These are phyloP conservation scores for Pollenia amentaria DNA, from an alignment of 2,888 invertebrate species.

Conservation along the genomic window DNA sequence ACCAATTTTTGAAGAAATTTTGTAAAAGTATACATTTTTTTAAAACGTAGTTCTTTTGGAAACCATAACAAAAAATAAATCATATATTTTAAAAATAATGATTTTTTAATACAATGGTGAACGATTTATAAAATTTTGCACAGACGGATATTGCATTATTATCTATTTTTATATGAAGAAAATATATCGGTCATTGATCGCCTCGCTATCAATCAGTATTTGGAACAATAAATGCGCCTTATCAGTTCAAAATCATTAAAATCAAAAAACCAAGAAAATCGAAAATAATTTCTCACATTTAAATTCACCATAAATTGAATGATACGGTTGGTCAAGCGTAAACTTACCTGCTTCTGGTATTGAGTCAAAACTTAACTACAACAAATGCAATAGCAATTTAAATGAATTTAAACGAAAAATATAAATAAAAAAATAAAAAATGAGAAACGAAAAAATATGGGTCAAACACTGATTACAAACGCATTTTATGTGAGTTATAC, in stretches of 20 bases:
- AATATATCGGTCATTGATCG: no score
- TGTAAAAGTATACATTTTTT: no score
- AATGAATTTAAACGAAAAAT: slow-evolving; percentile 1
- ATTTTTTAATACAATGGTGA: no score
- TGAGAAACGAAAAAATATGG: slow-evolving; percentile 53
- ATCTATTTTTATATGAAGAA: no score
- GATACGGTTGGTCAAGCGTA: slow-evolving; percentile 60
- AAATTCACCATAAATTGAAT: slow-evolving; percentile 41
- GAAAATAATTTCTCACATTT: slow-evolving; percentile 23
- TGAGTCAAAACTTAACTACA: slow-evolving; percentile 31
- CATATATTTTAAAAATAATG: no score
- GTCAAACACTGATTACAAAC: slow-evolving; percentile 66
- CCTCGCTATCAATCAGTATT: slow-evolving; percentile 15
- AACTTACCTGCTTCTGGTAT: slow-evolving; percentile 69
- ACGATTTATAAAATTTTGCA: no score
- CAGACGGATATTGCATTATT: no score
- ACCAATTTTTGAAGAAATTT: no score
- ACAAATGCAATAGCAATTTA: not conserved
- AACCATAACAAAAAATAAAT: no score
- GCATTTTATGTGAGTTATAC: slow-evolving; percentile 32
- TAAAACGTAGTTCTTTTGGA: no score
- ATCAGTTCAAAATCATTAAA: not conserved
- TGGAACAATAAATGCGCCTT: not conserved
- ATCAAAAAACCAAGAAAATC: not conserved
- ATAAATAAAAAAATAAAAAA: slow-evolving; percentile 3